These are phyloP conservation scores for Listronotus bonariensis DNA, from an alignment of 1,140 invertebrate genomes.

Conservation along the genomic window DNA sequence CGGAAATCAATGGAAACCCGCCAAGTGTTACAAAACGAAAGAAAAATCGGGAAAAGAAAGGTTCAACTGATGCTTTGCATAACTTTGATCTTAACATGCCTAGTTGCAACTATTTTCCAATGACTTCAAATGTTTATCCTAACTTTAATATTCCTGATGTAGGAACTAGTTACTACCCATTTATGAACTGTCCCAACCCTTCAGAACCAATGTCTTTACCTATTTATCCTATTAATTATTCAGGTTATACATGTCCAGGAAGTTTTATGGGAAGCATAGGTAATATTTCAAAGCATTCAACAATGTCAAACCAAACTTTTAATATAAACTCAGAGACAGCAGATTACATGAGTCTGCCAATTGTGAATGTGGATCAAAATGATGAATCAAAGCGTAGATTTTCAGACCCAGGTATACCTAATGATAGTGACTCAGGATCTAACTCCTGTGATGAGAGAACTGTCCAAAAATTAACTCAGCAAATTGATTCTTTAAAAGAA, in stretches of 20 bases:
- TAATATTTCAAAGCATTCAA: constrained; percentile 36
- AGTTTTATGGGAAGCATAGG: constrained; percentile 50
- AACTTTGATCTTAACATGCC: constrained; percentile 45
- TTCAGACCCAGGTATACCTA: constrained; percentile 62
- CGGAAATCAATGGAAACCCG: constrained; percentile 53
- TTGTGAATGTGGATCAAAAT: constrained; percentile 47
- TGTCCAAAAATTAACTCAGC: constrained; percentile 58
- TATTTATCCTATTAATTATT: constrained; percentile 52
- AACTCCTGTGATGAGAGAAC: constrained; percentile 59
- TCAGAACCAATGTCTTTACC: constrained; percentile 62
- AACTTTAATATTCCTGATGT: constrained; percentile 44
- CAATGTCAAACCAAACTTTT: constrained; percentile 31
- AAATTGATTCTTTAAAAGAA: constrained; percentile 60
- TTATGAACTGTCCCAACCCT: constrained; percentile 53
- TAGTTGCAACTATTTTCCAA: constrained; percentile 55
- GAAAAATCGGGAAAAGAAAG: constrained; percentile 52
- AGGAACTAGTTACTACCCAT: constrained; percentile 54
- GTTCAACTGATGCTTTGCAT: constrained; percentile 31
- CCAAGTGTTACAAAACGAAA: constrained; percentile 51
- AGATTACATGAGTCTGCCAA: constrained; percentile 60
- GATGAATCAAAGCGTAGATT: constrained; percentile 59
- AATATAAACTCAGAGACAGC: constrained; percentile 48
- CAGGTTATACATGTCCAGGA: constrained; percentile 41
- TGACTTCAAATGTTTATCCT: constrained; percentile 59
- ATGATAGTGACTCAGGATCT: constrained; percentile 59